These are phyloP conservation scores for Macrocentrus cingulum DNA, from an alignment of 1,140 invertebrate genomes.

Conservation along the genomic window DNA sequence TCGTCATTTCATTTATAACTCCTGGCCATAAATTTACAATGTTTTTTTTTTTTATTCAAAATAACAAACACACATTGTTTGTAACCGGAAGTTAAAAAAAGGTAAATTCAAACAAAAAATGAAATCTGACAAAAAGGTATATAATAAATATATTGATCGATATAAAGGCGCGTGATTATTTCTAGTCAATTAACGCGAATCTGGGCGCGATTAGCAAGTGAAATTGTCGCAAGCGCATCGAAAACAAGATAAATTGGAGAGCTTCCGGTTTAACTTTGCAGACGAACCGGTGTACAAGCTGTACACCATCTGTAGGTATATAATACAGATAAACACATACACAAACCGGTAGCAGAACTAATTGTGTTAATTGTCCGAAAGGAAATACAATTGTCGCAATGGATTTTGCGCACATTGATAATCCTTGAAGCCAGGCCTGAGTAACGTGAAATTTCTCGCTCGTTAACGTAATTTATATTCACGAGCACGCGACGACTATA, in stretches of 20 bases:
- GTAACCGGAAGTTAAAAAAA: too few species aligned
- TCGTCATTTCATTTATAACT: too few species aligned
- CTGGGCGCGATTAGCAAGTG: slow-evolving; percentile 7
- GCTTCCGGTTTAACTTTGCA: slow-evolving; percentile 16
- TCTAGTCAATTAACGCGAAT: slow-evolving; percentile 9
- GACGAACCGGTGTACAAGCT: too few species aligned
- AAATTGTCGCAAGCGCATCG: neutral
- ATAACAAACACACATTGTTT: too few species aligned
- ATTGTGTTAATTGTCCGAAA: slow-evolving; percentile 18
- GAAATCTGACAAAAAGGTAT: neutral
- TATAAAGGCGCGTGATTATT: neutral
- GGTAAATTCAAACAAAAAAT: too few species aligned
- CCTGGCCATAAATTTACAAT: too few species aligned
- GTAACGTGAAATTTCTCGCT: slow-evolving; percentile 18
- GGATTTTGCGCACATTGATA: slow-evolving; percentile 13
- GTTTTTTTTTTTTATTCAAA: too few species aligned
- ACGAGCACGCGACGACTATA: slow-evolving; percentile 8
- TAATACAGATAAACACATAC: neutral
- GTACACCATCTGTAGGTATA: neutral
- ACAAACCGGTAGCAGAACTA: neutral
- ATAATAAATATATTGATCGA: neutral
- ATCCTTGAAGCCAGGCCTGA: slow-evolving; percentile 5
- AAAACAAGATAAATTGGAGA: neutral
- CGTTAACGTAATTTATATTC: slow-evolving; percentile 21
- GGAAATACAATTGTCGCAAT: slow-evolving; percentile 14